Conservation (phyloP, 2,797 vertebrate species). For the Spondyliosoma cantharus region DNA sequence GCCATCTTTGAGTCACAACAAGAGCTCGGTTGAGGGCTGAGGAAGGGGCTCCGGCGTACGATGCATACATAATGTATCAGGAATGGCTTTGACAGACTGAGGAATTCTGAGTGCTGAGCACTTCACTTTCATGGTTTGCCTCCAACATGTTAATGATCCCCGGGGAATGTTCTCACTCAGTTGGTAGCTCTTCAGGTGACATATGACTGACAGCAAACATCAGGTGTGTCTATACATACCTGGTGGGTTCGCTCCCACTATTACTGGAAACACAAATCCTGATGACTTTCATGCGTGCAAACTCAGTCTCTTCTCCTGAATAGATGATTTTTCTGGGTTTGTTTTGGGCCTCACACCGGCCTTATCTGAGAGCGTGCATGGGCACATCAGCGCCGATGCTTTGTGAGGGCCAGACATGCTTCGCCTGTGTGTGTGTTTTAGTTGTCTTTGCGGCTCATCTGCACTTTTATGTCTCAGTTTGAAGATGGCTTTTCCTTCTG, state of each 20-base stretch:
- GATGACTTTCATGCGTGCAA: conserved; percentile 22
- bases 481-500: conserved; percentile 81
- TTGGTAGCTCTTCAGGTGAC: conserved; percentile 41
- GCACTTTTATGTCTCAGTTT: conserved; percentile 70
- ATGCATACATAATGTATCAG: conserved; percentile 49
- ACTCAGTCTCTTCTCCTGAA: conserved; percentile 30
- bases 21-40: conserved; percentile 53
- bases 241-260: conserved; percentile 6
- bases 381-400: conserved; percentile 54
- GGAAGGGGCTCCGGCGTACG: conserved; percentile 2
- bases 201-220: conserved; percentile 35
- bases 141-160: conserved; percentile 45
- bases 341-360: conserved; percentile 44
- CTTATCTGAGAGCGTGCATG: conserved; percentile 47
- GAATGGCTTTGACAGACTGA: conserved; percentile 61
- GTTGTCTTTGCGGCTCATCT: conserved; percentile 66
- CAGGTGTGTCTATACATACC: conserved; percentile 36
- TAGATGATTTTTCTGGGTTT: conserved; percentile 41
- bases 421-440: conserved; percentile 47
- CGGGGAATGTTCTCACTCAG: conserved; percentile 39
- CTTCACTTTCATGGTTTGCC: conserved; percentile 40
- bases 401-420: conserved; percentile 48
- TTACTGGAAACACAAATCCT: conserved; percentile 17
- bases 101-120: conserved; percentile 36
- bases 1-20: conserved; percentile 72